Evolutionary conservation across 1,140 invertebrate genomes (phyloP).

Genomic region (Drosophila ohnishii): DNA sequence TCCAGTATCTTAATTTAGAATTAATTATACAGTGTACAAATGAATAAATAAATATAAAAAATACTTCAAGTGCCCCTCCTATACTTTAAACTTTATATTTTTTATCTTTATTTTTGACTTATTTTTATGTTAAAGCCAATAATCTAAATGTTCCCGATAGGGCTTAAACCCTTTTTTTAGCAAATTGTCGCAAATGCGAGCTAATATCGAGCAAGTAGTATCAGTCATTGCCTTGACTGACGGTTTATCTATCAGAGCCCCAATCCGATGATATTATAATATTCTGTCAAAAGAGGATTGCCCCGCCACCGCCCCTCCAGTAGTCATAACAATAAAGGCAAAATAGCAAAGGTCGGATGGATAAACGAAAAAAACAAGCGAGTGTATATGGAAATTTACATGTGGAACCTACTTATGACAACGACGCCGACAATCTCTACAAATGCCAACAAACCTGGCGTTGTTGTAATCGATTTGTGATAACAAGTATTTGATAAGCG

Average conservation of each 20-base stretch:
- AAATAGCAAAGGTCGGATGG: slow-evolving; percentile 26
- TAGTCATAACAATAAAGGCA: slow-evolving; percentile 38
- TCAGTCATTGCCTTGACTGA: slow-evolving; percentile 35
- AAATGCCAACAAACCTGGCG: slow-evolving; percentile 52
- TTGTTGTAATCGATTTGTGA: slow-evolving; percentile 75
- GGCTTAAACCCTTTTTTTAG: slow-evolving; percentile 5
- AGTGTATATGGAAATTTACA: slow-evolving; percentile 25
- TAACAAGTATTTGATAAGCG: slow-evolving; percentile 81
- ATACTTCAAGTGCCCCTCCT: no score
- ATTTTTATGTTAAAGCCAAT: background rate
- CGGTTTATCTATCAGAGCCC: slow-evolving; percentile 4
- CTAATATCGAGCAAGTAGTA: slow-evolving; percentile 7
- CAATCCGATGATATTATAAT: slow-evolving; percentile 32
- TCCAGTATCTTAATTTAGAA: no score
- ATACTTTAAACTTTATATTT: no score
- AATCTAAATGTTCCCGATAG: background rate
- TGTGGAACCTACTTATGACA: slow-evolving; percentile 39
- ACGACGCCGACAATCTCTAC: slow-evolving; percentile 51
- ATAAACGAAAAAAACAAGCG: slow-evolving; percentile 5
- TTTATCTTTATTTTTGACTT: no score
- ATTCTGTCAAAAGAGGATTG: slow-evolving; percentile 33
- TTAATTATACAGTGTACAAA: no score
- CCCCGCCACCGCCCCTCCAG: slow-evolving; percentile 1
- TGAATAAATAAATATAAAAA: no score
- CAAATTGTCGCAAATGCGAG: background rate